Conservation (phyloP, 2,797 vertebrate species). For the Orientallactaga sibirica region DNA sequence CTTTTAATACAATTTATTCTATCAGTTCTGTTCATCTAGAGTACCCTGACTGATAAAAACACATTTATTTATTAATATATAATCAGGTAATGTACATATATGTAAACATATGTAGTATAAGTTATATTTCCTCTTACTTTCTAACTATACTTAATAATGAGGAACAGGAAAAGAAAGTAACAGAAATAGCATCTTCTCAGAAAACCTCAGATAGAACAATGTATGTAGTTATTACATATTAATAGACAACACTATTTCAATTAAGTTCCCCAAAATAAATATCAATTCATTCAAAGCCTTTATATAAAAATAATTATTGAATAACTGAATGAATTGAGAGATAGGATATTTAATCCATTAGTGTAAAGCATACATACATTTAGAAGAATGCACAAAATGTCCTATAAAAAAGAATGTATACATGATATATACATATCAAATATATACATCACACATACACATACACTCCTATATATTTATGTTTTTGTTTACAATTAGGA, state of each 20-base stretch:
- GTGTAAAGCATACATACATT: not conserved
- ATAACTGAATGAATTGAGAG: not conserved
- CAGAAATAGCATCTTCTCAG: not conserved
- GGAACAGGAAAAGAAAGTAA: not conserved
- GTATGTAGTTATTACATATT: not conserved
- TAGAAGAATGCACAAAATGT: not conserved
- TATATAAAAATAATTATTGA: constrained; percentile 1
- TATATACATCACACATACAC: not conserved
- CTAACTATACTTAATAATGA: not conserved
- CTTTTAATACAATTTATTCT: too few relatives aligned
- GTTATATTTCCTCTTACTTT: not conserved
- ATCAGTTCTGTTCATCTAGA: too few relatives aligned
- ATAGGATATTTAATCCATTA: not conserved
- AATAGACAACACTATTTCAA: not conserved
- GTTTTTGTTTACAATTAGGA: not conserved
- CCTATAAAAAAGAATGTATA: not conserved
- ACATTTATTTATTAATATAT: not conserved
- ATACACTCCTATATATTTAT: not conserved
- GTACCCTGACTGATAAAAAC: too few relatives aligned
- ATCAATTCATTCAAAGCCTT: not conserved
- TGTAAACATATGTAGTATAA: not conserved
- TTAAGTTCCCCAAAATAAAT: not conserved
- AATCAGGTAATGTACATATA: not conserved
- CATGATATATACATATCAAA: not conserved
- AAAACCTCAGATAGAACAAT: not conserved